Evolutionary conservation across 2,888 invertebrate genomes (phyloP).

Genomic region (Homarus gammarus): DNA sequence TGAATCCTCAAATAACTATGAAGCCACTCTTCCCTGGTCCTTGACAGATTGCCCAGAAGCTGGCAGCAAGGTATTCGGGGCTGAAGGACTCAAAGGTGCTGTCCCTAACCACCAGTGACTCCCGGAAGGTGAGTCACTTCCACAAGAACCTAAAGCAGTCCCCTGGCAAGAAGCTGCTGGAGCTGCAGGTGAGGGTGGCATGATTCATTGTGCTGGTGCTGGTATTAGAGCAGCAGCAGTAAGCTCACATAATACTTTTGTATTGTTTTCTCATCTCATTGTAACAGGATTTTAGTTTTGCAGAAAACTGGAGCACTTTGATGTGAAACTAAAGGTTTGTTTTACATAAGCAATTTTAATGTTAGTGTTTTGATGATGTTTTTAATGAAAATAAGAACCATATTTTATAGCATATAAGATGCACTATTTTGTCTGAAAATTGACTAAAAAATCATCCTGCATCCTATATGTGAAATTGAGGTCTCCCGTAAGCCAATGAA

Average conservation of each 20-base stretch:
- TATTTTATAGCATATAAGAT: no score
- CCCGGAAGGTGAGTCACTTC: slow-evolving; percentile 95
- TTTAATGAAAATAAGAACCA: no score
- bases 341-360: background rate
- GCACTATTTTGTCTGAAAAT: no score
- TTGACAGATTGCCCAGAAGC: slow-evolving; percentile 82
- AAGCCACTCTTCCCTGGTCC: slow-evolving; percentile 78
- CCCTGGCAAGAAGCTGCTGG: slow-evolving; percentile 89
- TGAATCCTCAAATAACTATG: background rate
- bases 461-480: no score
- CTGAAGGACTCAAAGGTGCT: slow-evolving; percentile 95
- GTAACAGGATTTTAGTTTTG: background rate
- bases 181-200: slow-evolving; percentile 88
- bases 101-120: slow-evolving; percentile 90
- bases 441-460: no score
- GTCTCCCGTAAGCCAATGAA: no score
- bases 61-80: slow-evolving; percentile 88
- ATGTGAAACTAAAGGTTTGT: background rate
- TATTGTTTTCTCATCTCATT: background rate
- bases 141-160: slow-evolving; percentile 95
- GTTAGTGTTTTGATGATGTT: background rate
- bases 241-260: background rate
- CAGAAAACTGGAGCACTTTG: background rate
- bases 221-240: background rate
- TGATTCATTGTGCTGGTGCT: slow-evolving; percentile 5